Percentiles rank a stretch among this genome's conserved stretches.
These are phyloP conservation scores for Dastarcus helophoroides DNA, from an alignment of 2,888 invertebrate species.

Conservation along the genomic window DNA sequence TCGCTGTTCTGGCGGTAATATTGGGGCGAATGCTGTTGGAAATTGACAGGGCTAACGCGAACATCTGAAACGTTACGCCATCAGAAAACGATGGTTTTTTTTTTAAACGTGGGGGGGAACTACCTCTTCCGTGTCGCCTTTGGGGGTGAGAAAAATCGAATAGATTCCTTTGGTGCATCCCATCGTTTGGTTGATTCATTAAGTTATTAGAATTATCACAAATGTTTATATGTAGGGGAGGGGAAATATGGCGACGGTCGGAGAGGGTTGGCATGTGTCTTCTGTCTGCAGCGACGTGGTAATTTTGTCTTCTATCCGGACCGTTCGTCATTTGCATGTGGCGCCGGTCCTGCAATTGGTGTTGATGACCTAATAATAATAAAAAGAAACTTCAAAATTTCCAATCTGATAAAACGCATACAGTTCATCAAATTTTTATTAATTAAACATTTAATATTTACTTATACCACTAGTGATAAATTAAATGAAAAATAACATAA, in stretches of 20 bases:
- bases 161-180: slow-evolving; percentile 28
- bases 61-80: too few species aligned
- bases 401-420: too few species aligned
- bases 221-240: slow-evolving; percentile 44
- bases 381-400: too few species aligned
- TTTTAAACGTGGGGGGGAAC: neutral
- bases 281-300: slow-evolving; percentile 22
- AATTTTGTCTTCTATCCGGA: slow-evolving; percentile 21
- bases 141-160: slow-evolving; percentile 32
- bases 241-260: slow-evolving; percentile 39
- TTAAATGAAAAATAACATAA: too few species aligned
- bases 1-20: slow-evolving; percentile 44
- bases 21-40: slow-evolving; percentile 42
- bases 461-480: too few species aligned
- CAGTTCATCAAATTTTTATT: too few species aligned
- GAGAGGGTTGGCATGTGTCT: slow-evolving; percentile 26
- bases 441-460: too few species aligned
- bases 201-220: slow-evolving; percentile 35
- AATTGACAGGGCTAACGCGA: slow-evolving; percentile 44
- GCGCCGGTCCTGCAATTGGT: slow-evolving; percentile 20
- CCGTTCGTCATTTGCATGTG: slow-evolving; percentile 20
- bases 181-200: slow-evolving; percentile 25
- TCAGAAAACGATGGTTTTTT: too few species aligned
- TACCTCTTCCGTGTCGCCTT: slow-evolving; percentile 35
- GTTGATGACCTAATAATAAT: slow-evolving; percentile 19